Conservation (phyloP, 2,797 vertebrate species). For the Takifugu ocellatus region DNA sequence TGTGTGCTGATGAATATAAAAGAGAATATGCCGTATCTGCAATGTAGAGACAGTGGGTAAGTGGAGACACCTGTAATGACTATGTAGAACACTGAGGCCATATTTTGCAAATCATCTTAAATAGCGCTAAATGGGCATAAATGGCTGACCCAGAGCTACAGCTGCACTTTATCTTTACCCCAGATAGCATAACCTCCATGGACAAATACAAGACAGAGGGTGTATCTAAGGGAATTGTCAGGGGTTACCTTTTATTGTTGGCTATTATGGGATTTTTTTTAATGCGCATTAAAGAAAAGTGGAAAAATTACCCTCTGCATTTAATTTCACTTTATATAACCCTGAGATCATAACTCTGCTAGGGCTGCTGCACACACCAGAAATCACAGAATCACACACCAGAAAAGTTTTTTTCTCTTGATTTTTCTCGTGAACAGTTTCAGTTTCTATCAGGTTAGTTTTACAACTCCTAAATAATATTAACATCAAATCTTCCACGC, state of each 20-base stretch:
- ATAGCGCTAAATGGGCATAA: constrained; percentile 68
- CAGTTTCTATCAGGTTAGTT: constrained; percentile 8
- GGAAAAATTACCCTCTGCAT: constrained; percentile 32
- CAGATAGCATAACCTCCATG: constrained; percentile 56
- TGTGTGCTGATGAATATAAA: constrained; percentile 38
- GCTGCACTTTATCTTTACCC: constrained; percentile 41
- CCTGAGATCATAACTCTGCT: constrained; percentile 58
- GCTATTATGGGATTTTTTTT: constrained; percentile 40
- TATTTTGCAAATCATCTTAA: constrained; percentile 78
- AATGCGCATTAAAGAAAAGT: constrained; percentile 41
- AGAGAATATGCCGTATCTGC: constrained; percentile 30
- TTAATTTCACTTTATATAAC: constrained; percentile 64
- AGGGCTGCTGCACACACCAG: constrained; percentile 46
- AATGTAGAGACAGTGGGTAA: constrained; percentile 36
- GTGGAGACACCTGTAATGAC: constrained; percentile 62
- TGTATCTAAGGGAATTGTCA: constrained; percentile 15
- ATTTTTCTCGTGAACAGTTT: background rate
- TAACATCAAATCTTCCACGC: constrained; percentile 16
- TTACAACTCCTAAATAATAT: background rate
- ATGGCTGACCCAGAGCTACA: constrained; percentile 55
- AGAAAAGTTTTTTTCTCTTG: background rate
- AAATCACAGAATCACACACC: background rate
- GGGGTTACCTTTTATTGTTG: constrained; percentile 48
- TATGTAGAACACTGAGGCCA: constrained; percentile 62
- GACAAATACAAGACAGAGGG: constrained; percentile 19